Conservation (phyloP, 64 coral and sea anemone genomes). For the Exaiptasia diaphana region DNA sequence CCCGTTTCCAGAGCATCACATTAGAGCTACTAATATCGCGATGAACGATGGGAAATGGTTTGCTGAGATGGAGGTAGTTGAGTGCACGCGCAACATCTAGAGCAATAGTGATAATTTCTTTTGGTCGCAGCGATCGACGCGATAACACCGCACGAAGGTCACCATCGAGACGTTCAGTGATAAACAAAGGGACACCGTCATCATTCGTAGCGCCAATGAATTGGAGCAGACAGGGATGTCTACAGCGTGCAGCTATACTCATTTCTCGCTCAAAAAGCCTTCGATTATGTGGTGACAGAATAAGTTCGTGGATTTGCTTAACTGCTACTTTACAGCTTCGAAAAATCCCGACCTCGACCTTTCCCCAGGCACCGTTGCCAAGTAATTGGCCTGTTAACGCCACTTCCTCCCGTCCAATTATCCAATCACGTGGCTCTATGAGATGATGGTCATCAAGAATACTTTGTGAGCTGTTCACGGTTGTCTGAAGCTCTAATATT, state of each 20-base stretch:
- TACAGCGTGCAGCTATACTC: conserved; percentile 82
- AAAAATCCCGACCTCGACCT: conserved; percentile 73
- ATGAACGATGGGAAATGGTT: conserved; percentile 94
- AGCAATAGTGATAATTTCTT: conserved; percentile 70
- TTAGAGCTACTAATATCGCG: conserved; percentile 93
- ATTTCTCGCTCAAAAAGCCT: conserved; percentile 93
- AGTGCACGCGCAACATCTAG: conserved; percentile 73
- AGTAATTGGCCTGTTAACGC: conserved; percentile 34
- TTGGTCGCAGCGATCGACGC: conserved; percentile 69
- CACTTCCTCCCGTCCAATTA: conserved; percentile 79
- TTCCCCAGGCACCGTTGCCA: conserved; percentile 80
- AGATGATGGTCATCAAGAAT: conserved; percentile 70
- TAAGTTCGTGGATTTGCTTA: conserved; percentile 83
- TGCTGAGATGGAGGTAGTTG: conserved; percentile 89
- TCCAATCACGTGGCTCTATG: conserved; percentile 92
- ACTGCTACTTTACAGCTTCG: conserved; percentile 76
- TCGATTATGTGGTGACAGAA: conserved; percentile 83
- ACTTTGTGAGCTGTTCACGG: conserved; percentile 53
- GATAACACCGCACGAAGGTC: conserved; percentile 66
- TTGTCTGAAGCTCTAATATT: conserved; percentile 47
- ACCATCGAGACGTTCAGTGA: conserved; percentile 79
- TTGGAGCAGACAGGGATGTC: conserved; percentile 83
- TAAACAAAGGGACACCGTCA: conserved; percentile 66
- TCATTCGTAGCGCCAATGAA: conserved; percentile 94
- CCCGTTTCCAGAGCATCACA: conserved; percentile 93